Conservation (phyloP, 2,797 vertebrate genomes). For the Sphaeramia orbicularis region DNA sequence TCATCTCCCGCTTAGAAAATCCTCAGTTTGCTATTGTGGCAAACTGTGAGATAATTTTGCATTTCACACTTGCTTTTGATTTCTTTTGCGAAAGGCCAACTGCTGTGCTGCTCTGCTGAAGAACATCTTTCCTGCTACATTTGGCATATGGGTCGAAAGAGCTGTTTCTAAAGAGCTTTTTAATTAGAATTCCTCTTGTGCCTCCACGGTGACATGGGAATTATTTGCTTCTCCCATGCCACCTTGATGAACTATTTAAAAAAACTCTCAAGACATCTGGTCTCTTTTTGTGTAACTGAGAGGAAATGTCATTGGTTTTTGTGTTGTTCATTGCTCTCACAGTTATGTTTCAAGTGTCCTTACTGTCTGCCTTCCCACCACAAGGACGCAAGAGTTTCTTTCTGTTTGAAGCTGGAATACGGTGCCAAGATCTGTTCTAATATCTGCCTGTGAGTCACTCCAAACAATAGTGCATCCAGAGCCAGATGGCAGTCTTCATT, state of each 20-base stretch:
- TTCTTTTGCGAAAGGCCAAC: conserved; percentile 20
- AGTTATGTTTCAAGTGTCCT: background rate
- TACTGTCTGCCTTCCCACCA: background rate
- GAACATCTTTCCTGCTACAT: background rate
- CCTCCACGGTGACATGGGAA: conserved; percentile 24
- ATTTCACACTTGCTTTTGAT: conserved; percentile 16
- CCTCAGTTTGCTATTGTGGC: background rate
- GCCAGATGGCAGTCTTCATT: conserved; percentile 4
- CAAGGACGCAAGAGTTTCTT: background rate
- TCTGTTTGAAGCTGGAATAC: background rate
- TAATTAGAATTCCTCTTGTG: conserved; percentile 45
- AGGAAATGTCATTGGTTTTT: background rate
- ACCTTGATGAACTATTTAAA: conserved; percentile 26
- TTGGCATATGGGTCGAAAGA: conserved; percentile 33
- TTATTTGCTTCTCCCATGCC: conserved; percentile 26
- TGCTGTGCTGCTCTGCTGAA: conserved; percentile 20
- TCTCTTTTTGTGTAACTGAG: conserved; percentile 9
- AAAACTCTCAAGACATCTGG: conserved; percentile 30
- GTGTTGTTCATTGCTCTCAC: background rate
- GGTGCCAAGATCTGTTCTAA: background rate
- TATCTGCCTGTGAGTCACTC: conserved; percentile 8
- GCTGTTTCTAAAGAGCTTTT: conserved; percentile 22
- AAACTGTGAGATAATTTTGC: conserved; percentile 13
- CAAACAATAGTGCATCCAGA: background rate
- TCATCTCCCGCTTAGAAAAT: conserved; percentile 5